phyloP scores from a whole-genome alignment of 2,113 vertebrate genomes.

The Semnornis frantzii region DNA sequence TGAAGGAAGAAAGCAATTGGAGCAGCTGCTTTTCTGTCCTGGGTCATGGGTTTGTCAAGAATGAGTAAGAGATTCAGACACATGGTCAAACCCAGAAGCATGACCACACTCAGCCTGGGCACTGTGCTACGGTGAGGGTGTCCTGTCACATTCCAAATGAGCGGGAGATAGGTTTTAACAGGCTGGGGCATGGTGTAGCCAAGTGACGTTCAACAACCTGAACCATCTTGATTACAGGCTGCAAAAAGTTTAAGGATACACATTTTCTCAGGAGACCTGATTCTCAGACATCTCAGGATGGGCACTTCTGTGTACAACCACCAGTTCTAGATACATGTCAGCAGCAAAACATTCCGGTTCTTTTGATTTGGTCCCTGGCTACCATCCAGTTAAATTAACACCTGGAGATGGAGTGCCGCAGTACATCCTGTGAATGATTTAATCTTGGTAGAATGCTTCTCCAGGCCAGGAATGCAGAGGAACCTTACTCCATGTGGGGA shows the following conservation, averaged over 20 bases:
- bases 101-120: rapidly evolving
- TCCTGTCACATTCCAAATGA: not conserved
- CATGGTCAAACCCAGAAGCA: not conserved
- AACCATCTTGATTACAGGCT: not conserved
- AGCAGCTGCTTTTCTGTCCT: not conserved
- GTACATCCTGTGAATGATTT: constrained; percentile 41
- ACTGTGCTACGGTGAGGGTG: rapidly evolving
- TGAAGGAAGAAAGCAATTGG: not conserved
- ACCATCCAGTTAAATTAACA: constrained; percentile 10
- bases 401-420: not conserved
- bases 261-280: not conserved
- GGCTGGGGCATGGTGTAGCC: not conserved
- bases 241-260: not conserved
- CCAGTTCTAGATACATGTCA: not conserved
- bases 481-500: not conserved
- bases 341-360: not conserved
- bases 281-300: not conserved
- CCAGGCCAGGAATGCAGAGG: not conserved
- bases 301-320: not conserved
- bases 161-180: not conserved
- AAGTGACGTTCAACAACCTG: not conserved
- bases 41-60: not conserved
- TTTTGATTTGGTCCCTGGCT: not conserved
- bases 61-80: not conserved
- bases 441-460: constrained; percentile 35